Evolutionary conservation across 2,797 vertebrate species (phyloP).

Genomic region (Mustela erminea): DNA sequence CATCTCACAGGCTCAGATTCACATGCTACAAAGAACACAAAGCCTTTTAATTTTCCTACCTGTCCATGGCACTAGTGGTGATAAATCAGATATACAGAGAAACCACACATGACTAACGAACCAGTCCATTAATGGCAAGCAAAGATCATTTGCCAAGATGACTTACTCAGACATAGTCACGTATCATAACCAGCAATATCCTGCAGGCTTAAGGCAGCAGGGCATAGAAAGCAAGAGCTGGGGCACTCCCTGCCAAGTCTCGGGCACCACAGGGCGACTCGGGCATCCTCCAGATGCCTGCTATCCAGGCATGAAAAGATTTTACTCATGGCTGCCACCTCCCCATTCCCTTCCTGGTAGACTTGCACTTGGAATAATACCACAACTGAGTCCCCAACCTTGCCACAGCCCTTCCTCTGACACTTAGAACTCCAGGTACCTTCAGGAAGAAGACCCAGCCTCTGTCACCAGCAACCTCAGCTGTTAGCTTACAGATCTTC

Average conservation of each 20-base stretch:
- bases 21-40: conserved; percentile 73
- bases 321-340: neutral
- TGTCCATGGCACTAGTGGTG: conserved; percentile 56
- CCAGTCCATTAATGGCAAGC: conserved; percentile 73
- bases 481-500: neutral
- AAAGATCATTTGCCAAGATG: conserved; percentile 80
- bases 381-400: neutral
- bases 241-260: neutral
- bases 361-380: conserved; percentile 29
- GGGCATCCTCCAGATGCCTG: neutral
- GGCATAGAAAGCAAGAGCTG: neutral
- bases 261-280: neutral
- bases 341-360: neutral
- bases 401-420: neutral
- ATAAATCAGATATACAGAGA: conserved; percentile 83
- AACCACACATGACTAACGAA: conserved; percentile 81
- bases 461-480: conserved; percentile 3
- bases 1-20: conserved; percentile 59
- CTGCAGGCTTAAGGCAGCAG: neutral
- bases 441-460: neutral
- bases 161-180: conserved; percentile 75
- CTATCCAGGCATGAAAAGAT: neutral
- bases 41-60: conserved; percentile 78
- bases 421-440: neutral
- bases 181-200: conserved; percentile 48